phyloP scores from a whole-genome alignment of 1,140 invertebrate genomes.

The Ceratosolen solmsi region DNA sequence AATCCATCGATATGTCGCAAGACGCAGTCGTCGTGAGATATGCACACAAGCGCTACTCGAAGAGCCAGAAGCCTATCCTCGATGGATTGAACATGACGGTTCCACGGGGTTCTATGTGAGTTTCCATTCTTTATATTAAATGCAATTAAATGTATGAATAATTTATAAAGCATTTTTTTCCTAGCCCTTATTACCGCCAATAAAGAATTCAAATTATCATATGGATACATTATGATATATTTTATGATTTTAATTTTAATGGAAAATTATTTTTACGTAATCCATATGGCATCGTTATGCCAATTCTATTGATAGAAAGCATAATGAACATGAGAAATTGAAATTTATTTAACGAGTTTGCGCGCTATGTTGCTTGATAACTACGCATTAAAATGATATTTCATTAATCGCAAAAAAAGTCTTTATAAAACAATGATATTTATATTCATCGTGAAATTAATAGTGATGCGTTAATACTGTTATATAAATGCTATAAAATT shows the following conservation, averaged over 20 bases:
- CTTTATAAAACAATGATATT: neutral
- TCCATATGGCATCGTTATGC: too few relatives aligned
- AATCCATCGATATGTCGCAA: slow-evolving; percentile 54
- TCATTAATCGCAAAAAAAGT: neutral
- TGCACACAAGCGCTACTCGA: slow-evolving; percentile 77
- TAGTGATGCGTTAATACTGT: neutral
- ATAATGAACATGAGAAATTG: too few relatives aligned
- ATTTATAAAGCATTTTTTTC: too few relatives aligned
- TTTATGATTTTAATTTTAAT: too few relatives aligned
- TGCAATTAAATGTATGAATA: too few relatives aligned
- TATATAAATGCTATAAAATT: neutral
- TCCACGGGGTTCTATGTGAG: slow-evolving; percentile 79
- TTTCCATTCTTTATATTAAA: slow-evolving; percentile 48
- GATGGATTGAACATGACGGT: slow-evolving; percentile 78
- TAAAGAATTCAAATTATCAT: too few relatives aligned
- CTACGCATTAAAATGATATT: neutral
- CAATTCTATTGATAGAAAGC: too few relatives aligned
- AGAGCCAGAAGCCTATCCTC: slow-evolving; percentile 73
- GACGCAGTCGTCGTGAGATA: slow-evolving; percentile 75
- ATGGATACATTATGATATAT: too few relatives aligned
- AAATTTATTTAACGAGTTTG: too few relatives aligned
- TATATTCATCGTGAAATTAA: neutral
- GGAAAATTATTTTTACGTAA: too few relatives aligned
- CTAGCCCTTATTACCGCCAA: too few relatives aligned
- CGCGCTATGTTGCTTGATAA: neutral